These are phyloP conservation scores for Sebastes melanostomus DNA, from an alignment of 2,797 vertebrate genomes.

Conservation along the genomic window DNA sequence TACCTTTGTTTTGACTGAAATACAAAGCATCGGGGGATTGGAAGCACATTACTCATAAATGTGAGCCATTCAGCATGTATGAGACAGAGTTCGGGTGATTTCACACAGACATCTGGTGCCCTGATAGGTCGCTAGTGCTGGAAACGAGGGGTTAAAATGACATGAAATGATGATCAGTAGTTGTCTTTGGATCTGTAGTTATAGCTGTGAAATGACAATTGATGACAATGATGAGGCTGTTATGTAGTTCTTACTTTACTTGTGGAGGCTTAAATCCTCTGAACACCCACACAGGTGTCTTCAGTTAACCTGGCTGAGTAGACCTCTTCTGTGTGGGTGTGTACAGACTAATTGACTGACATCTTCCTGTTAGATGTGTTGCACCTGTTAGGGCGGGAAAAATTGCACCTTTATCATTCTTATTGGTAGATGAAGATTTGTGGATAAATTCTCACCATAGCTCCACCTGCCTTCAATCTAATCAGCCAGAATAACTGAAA, in stretches of 20 bases:
- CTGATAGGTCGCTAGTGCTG: neutral
- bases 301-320: neutral
- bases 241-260: neutral
- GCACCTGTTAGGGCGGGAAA: neutral
- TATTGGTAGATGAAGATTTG: neutral
- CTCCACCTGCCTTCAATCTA: neutral
- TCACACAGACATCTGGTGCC: conserved; percentile 53
- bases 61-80: conserved; percentile 16
- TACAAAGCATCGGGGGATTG: conserved; percentile 31
- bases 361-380: neutral
- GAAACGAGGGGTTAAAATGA: conserved; percentile 3
- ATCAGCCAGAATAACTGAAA: neutral
- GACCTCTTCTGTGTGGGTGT: neutral
- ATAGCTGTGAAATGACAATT: neutral
- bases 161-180: neutral
- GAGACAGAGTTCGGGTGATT: conserved; percentile 18
- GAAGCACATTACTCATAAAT: conserved; percentile 50
- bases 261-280: neutral
- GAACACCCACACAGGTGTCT: neutral
- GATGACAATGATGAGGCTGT: neutral
- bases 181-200: neutral
- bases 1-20: conserved; percentile 70
- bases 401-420: neutral
- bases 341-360: neutral
- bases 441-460: neutral